phyloP scores from a whole-genome alignment of 1,140 invertebrate genomes.

The Procambarus clarkii region DNA sequence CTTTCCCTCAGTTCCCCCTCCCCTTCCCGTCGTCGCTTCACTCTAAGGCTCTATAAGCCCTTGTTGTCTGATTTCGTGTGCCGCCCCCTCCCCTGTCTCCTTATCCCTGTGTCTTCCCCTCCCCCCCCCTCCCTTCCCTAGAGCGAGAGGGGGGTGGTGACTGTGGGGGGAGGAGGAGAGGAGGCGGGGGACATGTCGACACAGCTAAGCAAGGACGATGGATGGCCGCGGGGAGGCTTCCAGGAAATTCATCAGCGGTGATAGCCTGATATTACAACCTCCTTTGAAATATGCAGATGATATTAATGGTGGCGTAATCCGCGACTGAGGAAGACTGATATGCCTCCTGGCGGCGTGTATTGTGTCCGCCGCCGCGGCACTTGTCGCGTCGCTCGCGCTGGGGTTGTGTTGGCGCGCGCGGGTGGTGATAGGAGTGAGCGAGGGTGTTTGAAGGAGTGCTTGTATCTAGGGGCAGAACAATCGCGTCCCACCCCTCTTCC shows the following conservation, averaged over 20 bases:
- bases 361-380: background rate
- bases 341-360: background rate
- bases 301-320: constrained; percentile 44
- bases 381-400: background rate
- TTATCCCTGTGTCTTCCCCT: background rate
- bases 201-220: constrained; percentile 25
- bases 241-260: constrained; percentile 18
- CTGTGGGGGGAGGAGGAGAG: background rate
- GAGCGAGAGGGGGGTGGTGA: background rate
- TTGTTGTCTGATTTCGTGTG: background rate
- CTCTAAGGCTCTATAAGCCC: no score
- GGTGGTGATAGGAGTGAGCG: no score
- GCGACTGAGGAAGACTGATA: constrained; percentile 14
- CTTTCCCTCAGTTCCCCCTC: no score
- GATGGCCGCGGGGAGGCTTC: constrained; percentile 33
- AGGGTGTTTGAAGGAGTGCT: no score
- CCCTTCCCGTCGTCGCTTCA: no score
- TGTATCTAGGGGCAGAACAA: no score
- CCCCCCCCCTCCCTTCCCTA: background rate
- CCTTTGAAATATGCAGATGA: constrained; percentile 42
- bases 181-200: constrained; percentile 3
- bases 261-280: constrained; percentile 31
- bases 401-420: no score
- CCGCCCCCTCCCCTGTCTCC: no score
- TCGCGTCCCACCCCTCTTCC: no score